Conservation (phyloP, 2,113 vertebrate species). For the Hippocampus abdominalis region DNA sequence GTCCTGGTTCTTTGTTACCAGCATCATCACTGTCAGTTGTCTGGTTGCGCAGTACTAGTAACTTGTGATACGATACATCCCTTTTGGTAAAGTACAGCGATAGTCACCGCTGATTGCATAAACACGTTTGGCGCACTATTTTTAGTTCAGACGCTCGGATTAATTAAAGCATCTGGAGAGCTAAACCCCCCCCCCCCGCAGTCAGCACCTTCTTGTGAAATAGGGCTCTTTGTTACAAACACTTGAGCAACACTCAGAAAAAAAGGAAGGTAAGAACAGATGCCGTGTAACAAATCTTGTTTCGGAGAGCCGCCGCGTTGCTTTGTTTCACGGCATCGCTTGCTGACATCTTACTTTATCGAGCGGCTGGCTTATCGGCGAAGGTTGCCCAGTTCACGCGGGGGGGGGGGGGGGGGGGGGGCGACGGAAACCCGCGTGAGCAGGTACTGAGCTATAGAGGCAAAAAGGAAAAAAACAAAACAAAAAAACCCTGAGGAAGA, state of each 20-base stretch:
- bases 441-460: background rate
- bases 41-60: too few species aligned
- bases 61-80: too few species aligned
- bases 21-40: too few species aligned
- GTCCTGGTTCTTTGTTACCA: background rate
- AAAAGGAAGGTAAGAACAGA: slow-evolving; percentile 24
- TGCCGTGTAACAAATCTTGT: slow-evolving; percentile 27
- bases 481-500: background rate
- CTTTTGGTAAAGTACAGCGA: background rate
- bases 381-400: background rate
- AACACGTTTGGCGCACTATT: slow-evolving; percentile 8
- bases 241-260: slow-evolving; percentile 30
- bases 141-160: background rate
- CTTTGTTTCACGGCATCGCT: background rate
- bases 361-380: background rate
- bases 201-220: slow-evolving; percentile 46
- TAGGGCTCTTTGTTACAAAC: slow-evolving; percentile 16
- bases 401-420: background rate
- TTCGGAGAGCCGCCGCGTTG: slow-evolving; percentile 21
- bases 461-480: too few species aligned
- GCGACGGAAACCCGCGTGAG: background rate
- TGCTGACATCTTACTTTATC: background rate
- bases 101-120: slow-evolving; percentile 1
- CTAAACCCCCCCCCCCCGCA: slow-evolving; percentile 10
- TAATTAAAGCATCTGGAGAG: slow-evolving; percentile 23